These are phyloP conservation scores for Epiblema foenella DNA, from an alignment of 2,888 invertebrate genomes.

Conservation along the genomic window DNA sequence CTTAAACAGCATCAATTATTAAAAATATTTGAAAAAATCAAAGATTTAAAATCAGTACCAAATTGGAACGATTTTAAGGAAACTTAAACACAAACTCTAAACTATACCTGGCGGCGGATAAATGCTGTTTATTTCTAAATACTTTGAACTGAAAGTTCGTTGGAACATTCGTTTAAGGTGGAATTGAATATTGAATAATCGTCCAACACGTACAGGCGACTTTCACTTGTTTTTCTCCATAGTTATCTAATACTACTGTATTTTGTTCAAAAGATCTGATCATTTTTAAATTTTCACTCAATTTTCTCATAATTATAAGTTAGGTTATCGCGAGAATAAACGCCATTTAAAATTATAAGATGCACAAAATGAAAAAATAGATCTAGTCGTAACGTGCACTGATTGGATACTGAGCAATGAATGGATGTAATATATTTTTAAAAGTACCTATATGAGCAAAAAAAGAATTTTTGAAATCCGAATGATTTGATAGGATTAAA, in stretches of 20 bases:
- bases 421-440: conserved; percentile 32
- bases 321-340: conserved; percentile 19
- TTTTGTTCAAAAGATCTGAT: conserved; percentile 27
- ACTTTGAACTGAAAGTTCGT: too few relatives aligned
- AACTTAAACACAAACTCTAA: too few relatives aligned
- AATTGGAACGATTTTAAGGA: not conserved
- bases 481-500: conserved; percentile 18
- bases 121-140: too few relatives aligned
- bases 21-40: not conserved
- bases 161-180: not conserved
- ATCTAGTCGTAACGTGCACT: conserved; percentile 41
- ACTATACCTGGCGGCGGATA: too few relatives aligned
- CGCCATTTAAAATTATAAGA: conserved; percentile 31
- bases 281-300: not conserved
- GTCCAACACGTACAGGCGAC: conserved; percentile 6
- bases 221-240: not conserved
- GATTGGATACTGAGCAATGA: conserved; percentile 22
- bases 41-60: not conserved
- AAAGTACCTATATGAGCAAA: conserved; percentile 4
- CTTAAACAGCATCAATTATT: not conserved
- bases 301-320: conserved; percentile 11
- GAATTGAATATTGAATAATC: conserved; percentile 6
- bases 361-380: conserved; percentile 34
- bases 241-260: not conserved
- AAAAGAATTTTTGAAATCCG: conserved; percentile 26